These are phyloP conservation scores for Pseudomyrmex sp. DNA, from an alignment of 1,140 invertebrate genomes.

Conservation along the genomic window DNA sequence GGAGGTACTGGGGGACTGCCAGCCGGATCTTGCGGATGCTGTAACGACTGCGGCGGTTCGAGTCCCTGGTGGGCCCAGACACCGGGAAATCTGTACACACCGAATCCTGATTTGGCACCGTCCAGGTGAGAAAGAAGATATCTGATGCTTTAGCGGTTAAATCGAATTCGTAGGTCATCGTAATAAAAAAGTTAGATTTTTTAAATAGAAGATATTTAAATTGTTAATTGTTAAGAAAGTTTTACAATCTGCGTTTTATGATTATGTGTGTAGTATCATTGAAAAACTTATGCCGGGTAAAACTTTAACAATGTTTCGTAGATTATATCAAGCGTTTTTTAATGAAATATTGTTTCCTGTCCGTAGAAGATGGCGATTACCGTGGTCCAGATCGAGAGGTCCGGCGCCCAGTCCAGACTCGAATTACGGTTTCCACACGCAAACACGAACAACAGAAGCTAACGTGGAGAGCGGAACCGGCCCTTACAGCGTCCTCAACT, in stretches of 20 bases:
- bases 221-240: too few species aligned
- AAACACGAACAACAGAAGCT: conserved; percentile 81
- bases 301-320: too few species aligned
- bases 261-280: too few species aligned
- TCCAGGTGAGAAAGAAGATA: conserved; percentile 76
- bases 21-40: conserved; percentile 89
- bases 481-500: conserved; percentile 76
- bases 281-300: too few species aligned
- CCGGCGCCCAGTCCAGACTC: conserved; percentile 87
- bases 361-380: conserved; percentile 82
- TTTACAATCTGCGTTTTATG: too few species aligned
- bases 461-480: conserved; percentile 74
- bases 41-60: conserved; percentile 89
- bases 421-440: conserved; percentile 88
- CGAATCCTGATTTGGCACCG: conserved; percentile 88
- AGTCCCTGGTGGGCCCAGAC: conserved; percentile 84
- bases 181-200: too few species aligned
- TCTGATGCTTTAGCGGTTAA: too few species aligned
- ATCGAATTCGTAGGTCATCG: too few species aligned
- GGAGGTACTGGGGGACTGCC: conserved; percentile 84
- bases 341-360: neutral
- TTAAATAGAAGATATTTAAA: too few species aligned
- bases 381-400: conserved; percentile 83
- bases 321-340: neutral
- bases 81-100: conserved; percentile 91